Evolutionary conservation across 2,888 invertebrate genomes (phyloP), one percentile per base, ranked within the genome.

Genomic region (Tachystola acroxantha): DNA sequence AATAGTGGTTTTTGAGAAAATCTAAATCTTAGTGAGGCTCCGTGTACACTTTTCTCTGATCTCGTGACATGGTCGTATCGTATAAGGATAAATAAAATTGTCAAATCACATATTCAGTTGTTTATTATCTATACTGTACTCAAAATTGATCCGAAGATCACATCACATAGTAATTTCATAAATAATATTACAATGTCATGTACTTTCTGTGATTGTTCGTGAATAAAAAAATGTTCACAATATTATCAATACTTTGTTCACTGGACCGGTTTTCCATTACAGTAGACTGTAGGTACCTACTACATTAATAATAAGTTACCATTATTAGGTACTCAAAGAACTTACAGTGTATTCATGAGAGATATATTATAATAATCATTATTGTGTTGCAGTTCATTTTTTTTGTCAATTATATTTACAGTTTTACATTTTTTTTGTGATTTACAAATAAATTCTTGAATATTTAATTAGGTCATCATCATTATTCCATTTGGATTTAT

Each of bases 111-210:
- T 90, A 90, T 90, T 91, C 89, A 88, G 86, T 88, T 87, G 90
- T 91, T 91, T 91, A 91, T 91, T 91, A 90, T 89, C 90, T 90
- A 90, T 90, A 90, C 89, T 91, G 90, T 91, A 91, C 90, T 91
- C 90, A 90, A 90, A 90, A 91, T 89, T 89, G 91, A 90, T 91
- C 90, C 89, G 86, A 86, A 86, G 90, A 90, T 90, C 90, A 89
- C 90, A 90, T 91, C 90, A 91, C 91, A 90, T 90, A 90, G 90
- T 90, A 90, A 91, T 85, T 88, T 86, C 80, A 88, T 85, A 88
- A 85, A 85, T 85, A 88, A 87, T 86, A 86, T 87, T 88, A 88
- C 86, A 87, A 88, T 88, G 87, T 88, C 86, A 88, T 88, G 85
- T 85, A 85, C 82, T 86, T 81, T 81, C 78, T 84, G 81, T 82